These are phyloP conservation scores for Anolis apletophallus DNA, from an alignment of 2,797 vertebrate species.

Conservation along the genomic window DNA sequence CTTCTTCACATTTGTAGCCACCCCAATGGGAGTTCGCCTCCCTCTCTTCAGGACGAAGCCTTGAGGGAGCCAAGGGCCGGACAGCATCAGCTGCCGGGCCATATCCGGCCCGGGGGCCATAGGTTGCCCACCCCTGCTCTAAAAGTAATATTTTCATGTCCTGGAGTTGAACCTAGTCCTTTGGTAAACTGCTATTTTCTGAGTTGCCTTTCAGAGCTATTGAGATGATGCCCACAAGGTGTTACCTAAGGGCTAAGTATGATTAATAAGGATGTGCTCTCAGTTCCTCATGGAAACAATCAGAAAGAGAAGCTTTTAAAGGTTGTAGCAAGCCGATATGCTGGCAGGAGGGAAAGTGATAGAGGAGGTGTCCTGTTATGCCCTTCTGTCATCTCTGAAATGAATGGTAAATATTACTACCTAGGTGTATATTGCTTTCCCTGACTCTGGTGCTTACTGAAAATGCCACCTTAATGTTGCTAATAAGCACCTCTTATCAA, in stretches of 20 bases:
- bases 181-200: neutral
- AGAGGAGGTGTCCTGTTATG: slow-evolving; percentile 28
- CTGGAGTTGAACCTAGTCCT: neutral
- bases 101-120: too few species aligned
- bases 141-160: too few species aligned
- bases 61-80: too few species aligned
- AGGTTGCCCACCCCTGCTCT: too few species aligned
- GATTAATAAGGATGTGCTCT: neutral
- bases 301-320: slow-evolving; percentile 34
- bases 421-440: neutral
- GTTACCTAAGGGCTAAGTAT: too few species aligned
- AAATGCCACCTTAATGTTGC: slow-evolving; percentile 4
- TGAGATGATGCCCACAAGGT: neutral
- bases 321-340: slow-evolving; percentile 47
- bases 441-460: neutral
- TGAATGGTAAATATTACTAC: slow-evolving; percentile 25
- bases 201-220: neutral
- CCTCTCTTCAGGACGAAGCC: too few species aligned
- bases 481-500: slow-evolving; percentile 15
- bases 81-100: too few species aligned
- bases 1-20: too few species aligned
- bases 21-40: too few species aligned
- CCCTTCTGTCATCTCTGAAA: slow-evolving; percentile 24
- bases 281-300: slow-evolving; percentile 12
- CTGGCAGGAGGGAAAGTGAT: slow-evolving; percentile 16